phyloP scores from a whole-genome alignment of 2,888 invertebrate species.

The Scaeva pyrastri region DNA sequence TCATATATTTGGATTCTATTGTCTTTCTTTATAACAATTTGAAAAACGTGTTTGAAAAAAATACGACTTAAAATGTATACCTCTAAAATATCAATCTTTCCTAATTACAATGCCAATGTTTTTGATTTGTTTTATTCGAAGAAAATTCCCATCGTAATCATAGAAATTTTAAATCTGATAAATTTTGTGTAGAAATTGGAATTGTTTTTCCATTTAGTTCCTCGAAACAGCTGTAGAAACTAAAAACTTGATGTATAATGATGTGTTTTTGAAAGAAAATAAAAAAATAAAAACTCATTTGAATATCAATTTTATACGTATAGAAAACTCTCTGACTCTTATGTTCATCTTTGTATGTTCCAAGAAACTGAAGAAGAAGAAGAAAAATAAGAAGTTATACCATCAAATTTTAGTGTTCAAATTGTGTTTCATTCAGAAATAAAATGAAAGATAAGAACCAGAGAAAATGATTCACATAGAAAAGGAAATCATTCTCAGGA shows the following conservation, averaged over 20 bases:
- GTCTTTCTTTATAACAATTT: neutral
- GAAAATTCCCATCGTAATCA: neutral
- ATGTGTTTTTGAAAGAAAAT: neutral
- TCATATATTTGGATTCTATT: neutral
- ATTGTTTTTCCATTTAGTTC: no score
- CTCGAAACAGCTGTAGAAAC: neutral
- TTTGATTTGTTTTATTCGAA: conserved; percentile 58
- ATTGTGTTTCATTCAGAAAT: neutral
- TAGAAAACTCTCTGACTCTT: neutral
- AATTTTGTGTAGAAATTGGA: neutral
- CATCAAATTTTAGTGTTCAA: neutral
- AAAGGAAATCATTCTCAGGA: neutral
- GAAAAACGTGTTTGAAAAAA: neutral
- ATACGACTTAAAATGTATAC: neutral
- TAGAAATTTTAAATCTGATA: neutral
- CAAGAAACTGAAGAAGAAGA: no score
- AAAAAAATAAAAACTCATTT: conserved; percentile 1
- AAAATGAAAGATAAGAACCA: neutral
- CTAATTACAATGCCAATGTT: conserved; percentile 59
- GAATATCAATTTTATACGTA: conserved; percentile 17
- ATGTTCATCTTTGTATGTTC: neutral
- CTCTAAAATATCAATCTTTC: neutral
- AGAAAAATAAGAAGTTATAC: conserved; percentile 3
- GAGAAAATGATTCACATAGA: neutral
- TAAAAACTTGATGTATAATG: neutral